Evolutionary conservation across 2,888 invertebrate species (phyloP).

Genomic region (Carcina quercana): DNA sequence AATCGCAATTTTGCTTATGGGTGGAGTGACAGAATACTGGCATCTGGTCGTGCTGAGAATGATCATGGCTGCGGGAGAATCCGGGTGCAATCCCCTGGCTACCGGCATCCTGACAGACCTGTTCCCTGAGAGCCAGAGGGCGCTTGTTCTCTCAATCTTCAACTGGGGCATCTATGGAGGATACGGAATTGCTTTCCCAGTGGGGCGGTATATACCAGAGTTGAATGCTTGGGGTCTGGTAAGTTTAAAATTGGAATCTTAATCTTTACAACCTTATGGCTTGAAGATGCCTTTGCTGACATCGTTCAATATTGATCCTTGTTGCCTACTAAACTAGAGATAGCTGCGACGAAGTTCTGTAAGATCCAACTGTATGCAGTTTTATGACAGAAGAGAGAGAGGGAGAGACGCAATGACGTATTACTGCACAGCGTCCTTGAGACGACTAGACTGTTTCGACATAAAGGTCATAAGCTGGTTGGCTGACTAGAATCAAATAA

Average conservation of each 20-base stretch:
- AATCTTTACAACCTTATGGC: neutral
- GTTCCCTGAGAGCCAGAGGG: conserved; percentile 87
- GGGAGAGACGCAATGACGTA: too few relatives aligned
- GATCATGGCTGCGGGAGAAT: conserved; percentile 91
- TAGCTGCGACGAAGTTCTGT: too few relatives aligned
- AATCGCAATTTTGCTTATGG: conserved; percentile 88
- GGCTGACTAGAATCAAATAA: too few relatives aligned
- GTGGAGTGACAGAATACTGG: conserved; percentile 90
- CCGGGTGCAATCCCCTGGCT: conserved; percentile 90
- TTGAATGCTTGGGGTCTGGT: conserved; percentile 84
- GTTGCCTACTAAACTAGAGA: too few relatives aligned
- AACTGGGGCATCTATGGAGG: conserved; percentile 98
- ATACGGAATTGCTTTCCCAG: conserved; percentile 93
- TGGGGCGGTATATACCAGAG: conserved; percentile 88
- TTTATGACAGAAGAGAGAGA: too few relatives aligned
- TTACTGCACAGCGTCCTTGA: too few relatives aligned
- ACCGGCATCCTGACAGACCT: conserved; percentile 89
- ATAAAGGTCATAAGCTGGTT: neutral
- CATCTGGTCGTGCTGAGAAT: conserved; percentile 90
- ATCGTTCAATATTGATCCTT: too few relatives aligned
- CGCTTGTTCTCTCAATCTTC: conserved; percentile 92
- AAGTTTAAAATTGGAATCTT: conserved; percentile 28
- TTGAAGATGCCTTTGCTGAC: too few relatives aligned
- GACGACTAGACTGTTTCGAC: too few relatives aligned
- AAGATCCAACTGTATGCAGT: too few relatives aligned